Evolutionary conservation across 2,888 invertebrate genomes (phyloP), one percentile per base, ranked within the genome.

Genomic region (Hoplodrina blanda): DNA sequence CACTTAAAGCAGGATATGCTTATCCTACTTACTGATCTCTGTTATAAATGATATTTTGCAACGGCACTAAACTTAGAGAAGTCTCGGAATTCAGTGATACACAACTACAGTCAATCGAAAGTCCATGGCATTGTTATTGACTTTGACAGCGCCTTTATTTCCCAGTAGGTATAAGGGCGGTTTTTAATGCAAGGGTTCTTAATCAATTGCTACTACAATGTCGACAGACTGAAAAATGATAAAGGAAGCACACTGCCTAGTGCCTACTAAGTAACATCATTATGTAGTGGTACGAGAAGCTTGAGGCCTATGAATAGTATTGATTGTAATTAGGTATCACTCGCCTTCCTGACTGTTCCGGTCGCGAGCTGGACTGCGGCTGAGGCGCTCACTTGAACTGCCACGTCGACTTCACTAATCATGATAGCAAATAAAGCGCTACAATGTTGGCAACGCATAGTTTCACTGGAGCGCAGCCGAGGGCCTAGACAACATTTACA

Each of bases 21-120:
- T n/a, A n/a, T n/a, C n/a, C n/a, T n/a, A n/a, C n/a, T n/a, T n/a
- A 33, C 30, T 55, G 11, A 66, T 66, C 20, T 67, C 57, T 73
- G 62, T 73, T 72, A 61, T 57, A 69, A 69, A 62, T 71, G 56
- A 69, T 83, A 73, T 68, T 69, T 73, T 69, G 37, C 55, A 84
- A 83, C 69, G 83, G 83, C 78, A 83, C 81, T 84, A 84, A 75
- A 57, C 56, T 25, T 46, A 20, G 20, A 33, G 4, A 33, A 54
- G 54, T 55, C 17, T 19, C 3, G 61, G 25, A 50, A 41, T 74
- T 50, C 41, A 57, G 74, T 69, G 78, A 67, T 52, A 54, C 11
- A 19, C 11, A 19, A 17, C 19, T 25, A 11, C 50, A 41, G 50
- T 20, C 46, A 13, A 20, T 6, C 62, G 54, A 30, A n/a, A 41